Evolutionary conservation across 2,797 vertebrate species (phyloP).

Genomic region (Orientallactaga sibirica): DNA sequence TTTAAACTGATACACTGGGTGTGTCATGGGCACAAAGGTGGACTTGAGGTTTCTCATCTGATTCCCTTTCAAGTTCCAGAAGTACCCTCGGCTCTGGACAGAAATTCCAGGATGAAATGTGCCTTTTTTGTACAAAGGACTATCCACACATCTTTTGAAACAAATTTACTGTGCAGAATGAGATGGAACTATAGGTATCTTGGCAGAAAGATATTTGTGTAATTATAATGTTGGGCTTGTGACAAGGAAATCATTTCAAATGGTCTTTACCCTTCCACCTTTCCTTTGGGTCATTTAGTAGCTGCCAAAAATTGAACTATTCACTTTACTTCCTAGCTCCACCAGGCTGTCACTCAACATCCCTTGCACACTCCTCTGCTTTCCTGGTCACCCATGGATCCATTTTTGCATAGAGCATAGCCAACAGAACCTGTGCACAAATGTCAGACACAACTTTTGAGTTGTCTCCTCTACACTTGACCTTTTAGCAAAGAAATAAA

Average conservation of each 20-base stretch:
- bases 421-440: background rate
- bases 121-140: slow-evolving; percentile 19
- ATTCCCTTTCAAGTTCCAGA: background rate
- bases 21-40: background rate
- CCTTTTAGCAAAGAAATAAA: background rate
- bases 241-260: too few relatives aligned
- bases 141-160: slow-evolving; percentile 6
- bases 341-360: too few relatives aligned
- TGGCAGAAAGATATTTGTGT: background rate
- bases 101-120: background rate
- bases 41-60: background rate
- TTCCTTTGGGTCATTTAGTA: too few relatives aligned
- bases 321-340: too few relatives aligned
- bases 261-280: too few relatives aligned
- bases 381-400: background rate
- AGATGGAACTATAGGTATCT: slow-evolving; percentile 26
- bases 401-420: background rate
- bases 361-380: too few relatives aligned
- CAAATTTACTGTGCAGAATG: background rate
- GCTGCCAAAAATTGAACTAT: too few relatives aligned
- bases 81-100: background rate
- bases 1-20: background rate
- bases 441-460: background rate
- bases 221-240: background rate
- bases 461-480: background rate